Conservation (phyloP, 2,888 invertebrate genomes). For the Orthosia gothica region DNA sequence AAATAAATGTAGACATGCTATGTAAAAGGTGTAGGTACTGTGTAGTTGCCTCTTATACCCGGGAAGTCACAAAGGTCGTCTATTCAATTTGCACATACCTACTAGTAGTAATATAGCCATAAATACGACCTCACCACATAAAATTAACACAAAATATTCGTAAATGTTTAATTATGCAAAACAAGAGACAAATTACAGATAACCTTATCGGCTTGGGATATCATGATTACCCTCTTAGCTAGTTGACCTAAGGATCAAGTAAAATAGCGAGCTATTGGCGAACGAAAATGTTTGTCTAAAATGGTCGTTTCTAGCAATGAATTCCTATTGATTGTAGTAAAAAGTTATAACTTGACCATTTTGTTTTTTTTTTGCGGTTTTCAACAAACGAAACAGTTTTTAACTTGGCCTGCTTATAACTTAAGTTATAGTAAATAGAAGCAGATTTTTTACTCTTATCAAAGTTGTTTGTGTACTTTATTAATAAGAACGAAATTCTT, state of each 20-base stretch:
- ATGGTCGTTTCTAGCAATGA: not conserved
- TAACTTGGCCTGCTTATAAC: not conserved
- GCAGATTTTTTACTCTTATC: no score
- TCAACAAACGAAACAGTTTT: no score
- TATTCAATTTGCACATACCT: constrained; percentile 10
- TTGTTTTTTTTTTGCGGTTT: not conserved
- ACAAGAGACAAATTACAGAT: constrained; percentile 45
- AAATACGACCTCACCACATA: constrained; percentile 8
- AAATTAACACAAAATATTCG: constrained; percentile 27
- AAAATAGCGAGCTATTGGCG: constrained; percentile 40
- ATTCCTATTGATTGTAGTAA: not conserved
- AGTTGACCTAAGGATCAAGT: constrained; percentile 38
- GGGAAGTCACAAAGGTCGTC: constrained; percentile 21
- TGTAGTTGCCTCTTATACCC: not conserved
- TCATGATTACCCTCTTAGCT: constrained; percentile 48
- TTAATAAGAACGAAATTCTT: no score
- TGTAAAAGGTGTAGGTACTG: not conserved
- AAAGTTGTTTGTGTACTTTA: no score
- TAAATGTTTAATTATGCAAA: constrained; percentile 46
- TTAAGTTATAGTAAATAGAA: no score
- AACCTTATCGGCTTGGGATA: constrained; percentile 38
- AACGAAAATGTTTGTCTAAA: constrained; percentile 26
- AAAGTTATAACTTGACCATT: not conserved
- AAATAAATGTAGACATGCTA: no score
- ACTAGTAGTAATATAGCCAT: constrained; percentile 2